These are phyloP conservation scores for Zaprionus obscuricornis DNA, from an alignment of 2,888 invertebrate species.

Conservation along the genomic window DNA sequence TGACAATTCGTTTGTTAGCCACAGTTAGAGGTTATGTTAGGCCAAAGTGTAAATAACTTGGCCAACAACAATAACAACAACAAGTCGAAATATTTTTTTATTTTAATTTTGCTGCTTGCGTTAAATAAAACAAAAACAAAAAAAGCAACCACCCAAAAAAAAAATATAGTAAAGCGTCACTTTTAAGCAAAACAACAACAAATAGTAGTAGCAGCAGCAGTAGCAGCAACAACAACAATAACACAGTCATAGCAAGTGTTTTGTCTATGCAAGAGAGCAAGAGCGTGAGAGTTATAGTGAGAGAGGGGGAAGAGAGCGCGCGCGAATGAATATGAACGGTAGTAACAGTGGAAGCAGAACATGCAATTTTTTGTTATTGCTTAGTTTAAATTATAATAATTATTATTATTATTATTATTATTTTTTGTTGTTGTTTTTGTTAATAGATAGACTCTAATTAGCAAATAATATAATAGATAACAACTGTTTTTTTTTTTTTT, in stretches of 20 bases:
- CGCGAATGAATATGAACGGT: too few relatives aligned
- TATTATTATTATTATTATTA: too few relatives aligned
- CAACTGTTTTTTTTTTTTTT: too few relatives aligned
- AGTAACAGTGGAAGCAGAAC: too few relatives aligned
- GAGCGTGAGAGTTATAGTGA: not conserved
- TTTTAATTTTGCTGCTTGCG: slow-evolving; percentile 24
- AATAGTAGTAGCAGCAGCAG: slow-evolving; percentile 11
- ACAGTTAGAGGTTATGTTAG: slow-evolving; percentile 45
- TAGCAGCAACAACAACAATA: slow-evolving; percentile 24
- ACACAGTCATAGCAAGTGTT: slow-evolving; percentile 4
- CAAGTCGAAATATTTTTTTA: slow-evolving; percentile 7
- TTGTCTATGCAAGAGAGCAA: not conserved
- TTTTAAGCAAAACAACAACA: slow-evolving; percentile 22
- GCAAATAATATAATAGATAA: slow-evolving; percentile 21
- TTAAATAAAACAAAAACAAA: slow-evolving; percentile 21
- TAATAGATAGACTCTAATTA: slow-evolving; percentile 30
- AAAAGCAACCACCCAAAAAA: slow-evolving; percentile 46
- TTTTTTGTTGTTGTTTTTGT: slow-evolving; percentile 32
- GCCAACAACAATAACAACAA: slow-evolving; percentile 6
- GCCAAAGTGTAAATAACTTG: slow-evolving; percentile 45
- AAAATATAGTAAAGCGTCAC: slow-evolving; percentile 32
- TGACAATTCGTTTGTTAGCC: slow-evolving; percentile 33
- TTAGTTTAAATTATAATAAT: too few relatives aligned
- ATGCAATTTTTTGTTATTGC: too few relatives aligned
- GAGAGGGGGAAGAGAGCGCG: slow-evolving; percentile 7